Percentiles rank a stretch among this genome's conserved stretches.
phyloP scores from a whole-genome alignment of 2,113 vertebrate genomes.

The Tamias sibiricus region DNA sequence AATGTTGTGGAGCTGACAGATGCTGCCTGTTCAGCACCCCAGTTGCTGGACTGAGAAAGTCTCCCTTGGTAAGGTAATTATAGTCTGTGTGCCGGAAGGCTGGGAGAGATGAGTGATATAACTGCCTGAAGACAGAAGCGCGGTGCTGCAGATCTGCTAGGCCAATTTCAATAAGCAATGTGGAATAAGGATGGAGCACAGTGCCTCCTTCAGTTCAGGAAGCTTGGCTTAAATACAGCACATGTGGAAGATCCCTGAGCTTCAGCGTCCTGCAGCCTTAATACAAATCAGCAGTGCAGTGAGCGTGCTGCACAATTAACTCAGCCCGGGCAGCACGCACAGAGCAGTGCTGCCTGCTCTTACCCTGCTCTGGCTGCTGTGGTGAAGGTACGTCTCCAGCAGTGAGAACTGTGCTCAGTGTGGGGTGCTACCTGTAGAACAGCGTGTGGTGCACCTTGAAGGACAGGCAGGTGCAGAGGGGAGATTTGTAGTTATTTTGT shows the following conservation, averaged over 20 bases:
- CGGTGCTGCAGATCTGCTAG: background rate
- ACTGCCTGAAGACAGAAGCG: background rate
- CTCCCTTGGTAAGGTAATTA: background rate
- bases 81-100: background rate
- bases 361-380: background rate
- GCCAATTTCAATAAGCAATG: background rate
- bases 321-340: no score
- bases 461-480: background rate
- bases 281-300: background rate
- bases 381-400: background rate
- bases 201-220: background rate
- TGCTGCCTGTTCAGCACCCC: background rate
- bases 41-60: background rate
- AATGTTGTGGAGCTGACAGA: background rate
- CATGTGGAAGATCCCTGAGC: background rate
- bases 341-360: background rate
- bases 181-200: background rate
- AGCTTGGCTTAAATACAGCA: background rate
- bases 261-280: background rate
- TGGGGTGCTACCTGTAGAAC: background rate
- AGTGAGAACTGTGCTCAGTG: background rate
- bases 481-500: background rate
- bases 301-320: no score
- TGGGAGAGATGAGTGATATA: background rate
- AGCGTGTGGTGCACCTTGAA: background rate